Evolutionary conservation across 2,888 invertebrate genomes (phyloP), one percentile per base, ranked within the genome.

Genomic region (Suillia variegata): DNA sequence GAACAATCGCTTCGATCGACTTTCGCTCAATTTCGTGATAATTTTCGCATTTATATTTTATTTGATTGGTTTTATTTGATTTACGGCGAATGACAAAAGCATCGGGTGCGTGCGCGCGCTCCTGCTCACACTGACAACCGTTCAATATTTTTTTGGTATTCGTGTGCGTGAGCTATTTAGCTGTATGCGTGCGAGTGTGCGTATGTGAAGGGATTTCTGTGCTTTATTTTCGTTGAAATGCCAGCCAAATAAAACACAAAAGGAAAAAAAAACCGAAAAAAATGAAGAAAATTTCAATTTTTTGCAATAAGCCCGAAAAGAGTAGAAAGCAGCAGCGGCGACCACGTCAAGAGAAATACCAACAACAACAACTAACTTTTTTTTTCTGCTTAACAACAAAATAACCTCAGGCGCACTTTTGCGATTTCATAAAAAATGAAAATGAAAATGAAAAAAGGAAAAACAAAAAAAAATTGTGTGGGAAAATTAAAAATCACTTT

Each of bases 281-380:
- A 31, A 31, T 31, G 2, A 13, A 21, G 12, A 15, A 72, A 70
- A 71, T 71, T 74, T 71, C 66, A 71, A 71, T 71, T 74, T 71
- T n/a, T 74, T 72, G 69, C 54, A 64, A 61, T 59, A 64, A 62
- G 56, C 59, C 48, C 55, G 57, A 38, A 59, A 59, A 20, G 13
- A 48, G 20, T 20, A 17, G 34, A 18, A 31, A 13, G 34, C 24
- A 54, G 8, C 22, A 22, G 22, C 31, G 48, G 48, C 33, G 21
- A 47, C 8, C 20, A 12, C 58, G 53, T 34, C 52, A 52, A 26
- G 53, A 34, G n/a, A n/a, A n/a, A n/a, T n/a, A n/a, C n/a, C n/a
- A n/a, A n/a, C n/a, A n/a, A n/a, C n/a, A n/a, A n/a, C n/a, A n/a
- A n/a, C n/a, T n/a, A n/a, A n/a, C n/a, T n/a, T n/a, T n/a, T n/a